These are phyloP conservation scores for Piprites chloris DNA, from an alignment of 2,113 vertebrate species.

Conservation along the genomic window DNA sequence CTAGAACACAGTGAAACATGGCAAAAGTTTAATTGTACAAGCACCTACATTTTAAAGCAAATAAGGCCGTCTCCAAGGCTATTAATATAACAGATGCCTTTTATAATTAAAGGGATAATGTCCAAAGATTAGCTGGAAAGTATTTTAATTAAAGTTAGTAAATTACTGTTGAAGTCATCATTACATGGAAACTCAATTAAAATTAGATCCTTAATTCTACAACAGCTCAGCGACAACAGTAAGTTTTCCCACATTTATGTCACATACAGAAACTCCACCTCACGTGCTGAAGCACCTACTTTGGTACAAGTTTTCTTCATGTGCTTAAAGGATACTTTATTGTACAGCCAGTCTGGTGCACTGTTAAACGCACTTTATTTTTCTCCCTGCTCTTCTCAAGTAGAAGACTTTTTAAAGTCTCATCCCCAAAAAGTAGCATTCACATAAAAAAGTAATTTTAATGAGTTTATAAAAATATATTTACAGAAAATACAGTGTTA, in stretches of 20 bases:
- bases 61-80: constrained; percentile 49
- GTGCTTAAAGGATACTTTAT: not conserved
- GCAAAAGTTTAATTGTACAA: constrained; percentile 64
- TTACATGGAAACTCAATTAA: constrained; percentile 22
- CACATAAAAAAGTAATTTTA: not conserved
- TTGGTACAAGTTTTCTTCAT: not conserved
- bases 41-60: constrained; percentile 65
- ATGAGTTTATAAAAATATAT: not conserved
- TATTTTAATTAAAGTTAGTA: constrained; percentile 65
- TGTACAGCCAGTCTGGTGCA: not conserved
- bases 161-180: constrained; percentile 59
- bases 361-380: not conserved
- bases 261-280: not conserved
- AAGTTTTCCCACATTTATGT: not conserved
- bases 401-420: not conserved
- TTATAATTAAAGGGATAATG: constrained; percentile 63
- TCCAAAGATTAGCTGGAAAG: constrained; percentile 59
- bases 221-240: not conserved
- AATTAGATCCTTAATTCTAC: constrained; percentile 31
- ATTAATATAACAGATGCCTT: constrained; percentile 51
- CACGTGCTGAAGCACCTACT: not conserved
- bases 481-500: not conserved
- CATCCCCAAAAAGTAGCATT: not conserved
- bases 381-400: not conserved
- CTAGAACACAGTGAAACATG: constrained; percentile 41